Conservation (phyloP, 2,113 vertebrate genomes). For the Petrocephalus microphthalmus region DNA sequence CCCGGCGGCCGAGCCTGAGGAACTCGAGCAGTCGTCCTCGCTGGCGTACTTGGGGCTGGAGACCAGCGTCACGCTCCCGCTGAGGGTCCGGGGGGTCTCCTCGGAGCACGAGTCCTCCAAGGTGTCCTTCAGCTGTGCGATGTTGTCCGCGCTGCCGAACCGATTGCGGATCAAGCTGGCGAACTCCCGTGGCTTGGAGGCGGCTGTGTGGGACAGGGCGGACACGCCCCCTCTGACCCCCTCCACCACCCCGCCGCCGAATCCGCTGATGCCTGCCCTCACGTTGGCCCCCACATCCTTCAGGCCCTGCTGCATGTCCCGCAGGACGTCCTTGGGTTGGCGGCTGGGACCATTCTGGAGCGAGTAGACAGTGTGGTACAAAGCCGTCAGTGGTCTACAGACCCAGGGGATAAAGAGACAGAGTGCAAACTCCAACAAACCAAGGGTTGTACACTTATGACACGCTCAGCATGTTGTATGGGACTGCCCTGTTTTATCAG, state of each 20-base stretch:
- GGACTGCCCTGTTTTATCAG: neutral
- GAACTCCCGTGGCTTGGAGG: slow-evolving; percentile 91
- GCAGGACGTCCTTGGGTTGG: slow-evolving; percentile 92
- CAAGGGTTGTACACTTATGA: neutral
- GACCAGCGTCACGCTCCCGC: slow-evolving; percentile 88
- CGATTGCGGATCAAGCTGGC: slow-evolving; percentile 96
- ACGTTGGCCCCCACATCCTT: slow-evolving; percentile 94
- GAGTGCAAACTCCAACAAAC: slow-evolving; percentile 14
- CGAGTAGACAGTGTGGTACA: slow-evolving; percentile 22
- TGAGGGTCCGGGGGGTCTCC: slow-evolving; percentile 74
- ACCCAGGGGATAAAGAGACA: slow-evolving; percentile 24
- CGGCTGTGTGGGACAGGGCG: slow-evolving; percentile 84
- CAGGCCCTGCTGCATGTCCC: slow-evolving; percentile 96
- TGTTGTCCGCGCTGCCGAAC: slow-evolving; percentile 95
- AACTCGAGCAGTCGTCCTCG: slow-evolving; percentile 91
- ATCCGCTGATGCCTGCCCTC: slow-evolving; percentile 92
- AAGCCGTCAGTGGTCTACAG: slow-evolving; percentile 28
- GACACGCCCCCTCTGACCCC: slow-evolving; percentile 91
- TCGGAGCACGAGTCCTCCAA: slow-evolving; percentile 79
- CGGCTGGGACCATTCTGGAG: slow-evolving; percentile 79
- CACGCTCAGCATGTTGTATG: neutral
- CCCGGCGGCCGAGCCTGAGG: slow-evolving; percentile 77
- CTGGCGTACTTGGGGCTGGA: slow-evolving; percentile 96
- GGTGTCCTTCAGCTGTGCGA: slow-evolving; percentile 87
- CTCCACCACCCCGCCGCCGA: slow-evolving; percentile 88